phyloP scores from a whole-genome alignment of 2,797 vertebrate genomes.

The Brotogeris chrysoptera region DNA sequence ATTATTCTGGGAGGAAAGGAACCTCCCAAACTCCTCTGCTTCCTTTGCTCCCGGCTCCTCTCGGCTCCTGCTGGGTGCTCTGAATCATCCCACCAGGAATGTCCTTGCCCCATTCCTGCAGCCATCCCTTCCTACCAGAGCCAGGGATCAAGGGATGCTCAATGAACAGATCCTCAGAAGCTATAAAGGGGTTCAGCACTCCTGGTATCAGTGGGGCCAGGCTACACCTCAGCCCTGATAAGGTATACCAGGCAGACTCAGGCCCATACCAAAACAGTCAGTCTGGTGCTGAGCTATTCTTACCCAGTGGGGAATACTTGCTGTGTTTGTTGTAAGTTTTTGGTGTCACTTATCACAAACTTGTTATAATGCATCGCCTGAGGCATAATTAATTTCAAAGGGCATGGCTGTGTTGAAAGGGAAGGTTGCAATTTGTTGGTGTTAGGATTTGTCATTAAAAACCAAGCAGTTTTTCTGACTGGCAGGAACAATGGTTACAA shows the following conservation, averaged over 20 bases:
- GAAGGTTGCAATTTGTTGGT: constrained; percentile 46
- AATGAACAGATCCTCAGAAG: fast-evolving
- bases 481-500: constrained; percentile 15
- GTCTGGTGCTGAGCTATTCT: neutral
- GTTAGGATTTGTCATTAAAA: constrained; percentile 55
- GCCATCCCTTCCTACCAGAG: neutral
- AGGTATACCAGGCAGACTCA: neutral
- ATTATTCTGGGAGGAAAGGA: constrained; percentile 30
- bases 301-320: neutral
- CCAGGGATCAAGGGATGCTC: fast-evolving
- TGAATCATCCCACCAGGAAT: neutral
- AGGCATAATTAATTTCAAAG: constrained; percentile 62
- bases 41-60: neutral
- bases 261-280: neutral
- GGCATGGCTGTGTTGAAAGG: constrained; percentile 28
- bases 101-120: neutral
- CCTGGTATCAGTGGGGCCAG: no score
- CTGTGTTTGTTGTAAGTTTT: constrained; percentile 1
- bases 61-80: neutral
- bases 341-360: constrained; percentile 18
- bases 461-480: constrained; percentile 11
- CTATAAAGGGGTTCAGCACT: neutral
- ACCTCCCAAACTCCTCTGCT: neutral
- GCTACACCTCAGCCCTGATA: neutral
- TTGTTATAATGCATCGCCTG: constrained; percentile 26